Evolutionary conservation across 1,140 invertebrate genomes (phyloP).

Genomic region (Dendrolimus kikuchii): DNA sequence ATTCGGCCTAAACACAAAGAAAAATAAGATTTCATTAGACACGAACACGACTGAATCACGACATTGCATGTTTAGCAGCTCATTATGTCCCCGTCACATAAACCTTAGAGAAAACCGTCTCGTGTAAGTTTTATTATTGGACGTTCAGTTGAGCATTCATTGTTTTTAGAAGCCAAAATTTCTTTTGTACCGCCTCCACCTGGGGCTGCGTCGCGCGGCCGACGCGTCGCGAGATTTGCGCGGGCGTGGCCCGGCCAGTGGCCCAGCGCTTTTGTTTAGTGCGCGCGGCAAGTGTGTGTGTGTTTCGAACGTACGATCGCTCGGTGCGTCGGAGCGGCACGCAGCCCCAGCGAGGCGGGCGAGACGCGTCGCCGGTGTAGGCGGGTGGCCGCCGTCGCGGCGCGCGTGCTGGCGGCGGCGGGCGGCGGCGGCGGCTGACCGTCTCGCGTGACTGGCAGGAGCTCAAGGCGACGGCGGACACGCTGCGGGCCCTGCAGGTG

Average conservation of each 20-base stretch:
- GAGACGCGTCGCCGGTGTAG: constrained; percentile 33
- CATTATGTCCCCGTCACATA: constrained; percentile 63
- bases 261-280: background rate
- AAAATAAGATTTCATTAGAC: constrained; percentile 16
- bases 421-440: constrained; percentile 55
- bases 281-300: constrained; percentile 1
- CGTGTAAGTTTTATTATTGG: constrained; percentile 54
- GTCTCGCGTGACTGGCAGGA: constrained; percentile 75
- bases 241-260: constrained; percentile 3
- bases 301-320: no score
- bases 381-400: constrained; percentile 25
- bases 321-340: constrained; percentile 11
- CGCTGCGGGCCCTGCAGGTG: constrained; percentile 82
- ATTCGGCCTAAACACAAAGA: constrained; percentile 46
- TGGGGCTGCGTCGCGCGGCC: constrained; percentile 47
- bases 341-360: constrained; percentile 45
- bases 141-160: constrained; percentile 50
- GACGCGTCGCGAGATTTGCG: constrained; percentile 11
- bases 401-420: constrained; percentile 40
- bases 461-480: constrained; percentile 86
- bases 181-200: constrained; percentile 39
- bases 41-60: constrained; percentile 55
- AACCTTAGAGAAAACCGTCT: constrained; percentile 64
- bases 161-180: constrained; percentile 47
- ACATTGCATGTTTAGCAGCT: constrained; percentile 67